Percentiles rank a stretch among this genome's conserved stretches.
These are phyloP conservation scores for Chromoteleia sp. DNA, from an alignment of 2,888 invertebrate genomes.

Conservation along the genomic window DNA sequence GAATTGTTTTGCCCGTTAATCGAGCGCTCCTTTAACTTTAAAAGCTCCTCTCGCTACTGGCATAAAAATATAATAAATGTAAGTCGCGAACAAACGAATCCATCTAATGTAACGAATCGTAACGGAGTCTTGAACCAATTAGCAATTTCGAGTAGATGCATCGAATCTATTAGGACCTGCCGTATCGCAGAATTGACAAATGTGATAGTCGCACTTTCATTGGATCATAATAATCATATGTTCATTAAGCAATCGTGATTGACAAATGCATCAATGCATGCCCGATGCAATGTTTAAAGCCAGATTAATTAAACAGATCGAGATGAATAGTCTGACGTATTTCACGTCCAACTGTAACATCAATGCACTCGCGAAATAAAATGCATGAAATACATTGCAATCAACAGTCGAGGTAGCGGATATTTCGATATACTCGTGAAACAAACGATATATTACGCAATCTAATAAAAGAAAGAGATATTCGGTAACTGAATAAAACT, in stretches of 20 bases:
- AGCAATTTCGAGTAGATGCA: slow-evolving; percentile 16
- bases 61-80: background rate
- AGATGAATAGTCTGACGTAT: slow-evolving; percentile 63
- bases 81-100: background rate
- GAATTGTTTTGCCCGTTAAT: slow-evolving; percentile 12
- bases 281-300: slow-evolving; percentile 42
- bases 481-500: too few relatives aligned
- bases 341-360: slow-evolving; percentile 57
- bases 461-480: slow-evolving; percentile 12
- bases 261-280: slow-evolving; percentile 64
- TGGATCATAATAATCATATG: slow-evolving; percentile 59
- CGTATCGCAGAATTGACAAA: slow-evolving; percentile 15
- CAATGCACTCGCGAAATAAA: slow-evolving; percentile 60
- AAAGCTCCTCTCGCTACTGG: background rate
- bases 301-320: slow-evolving; percentile 66
- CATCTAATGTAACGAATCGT: background rate
- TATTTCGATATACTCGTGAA: slow-evolving; percentile 8
- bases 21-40: background rate
- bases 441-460: background rate
- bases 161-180: background rate
- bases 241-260: slow-evolving; percentile 61
- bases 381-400: slow-evolving; percentile 54
- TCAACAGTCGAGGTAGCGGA: slow-evolving; percentile 14
- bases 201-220: slow-evolving; percentile 46
- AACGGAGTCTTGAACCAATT: slow-evolving; percentile 16